Evolutionary conservation across 2,113 vertebrate genomes (phyloP).

Genomic region (Vulpes vulpes): DNA sequence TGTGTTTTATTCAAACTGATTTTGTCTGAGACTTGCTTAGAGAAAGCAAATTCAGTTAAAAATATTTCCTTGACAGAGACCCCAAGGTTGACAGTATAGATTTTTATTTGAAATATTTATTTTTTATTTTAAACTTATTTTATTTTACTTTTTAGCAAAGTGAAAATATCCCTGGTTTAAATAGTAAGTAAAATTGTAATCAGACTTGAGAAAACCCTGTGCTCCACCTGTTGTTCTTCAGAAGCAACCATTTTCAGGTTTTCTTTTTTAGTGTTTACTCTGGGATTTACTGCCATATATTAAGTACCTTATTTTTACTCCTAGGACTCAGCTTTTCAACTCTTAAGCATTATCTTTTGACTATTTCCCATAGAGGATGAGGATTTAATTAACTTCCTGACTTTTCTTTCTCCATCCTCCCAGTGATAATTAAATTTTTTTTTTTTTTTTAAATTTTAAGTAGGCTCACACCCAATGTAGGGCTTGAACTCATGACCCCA

Average conservation of each 20-base stretch:
- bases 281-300: background rate
- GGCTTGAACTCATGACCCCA: background rate
- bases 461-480: background rate
- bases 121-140: background rate
- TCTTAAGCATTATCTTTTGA: background rate
- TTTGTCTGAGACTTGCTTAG: background rate
- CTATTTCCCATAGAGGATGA: background rate
- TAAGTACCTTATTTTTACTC: background rate
- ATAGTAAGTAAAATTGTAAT: background rate
- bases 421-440: background rate
- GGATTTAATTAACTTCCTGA: background rate
- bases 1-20: background rate
- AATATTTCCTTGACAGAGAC: constrained; percentile 25
- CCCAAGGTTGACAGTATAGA: background rate
- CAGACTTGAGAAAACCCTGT: background rate
- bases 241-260: background rate
- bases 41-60: constrained; percentile 28
- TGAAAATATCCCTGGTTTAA: background rate
- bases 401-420: background rate
- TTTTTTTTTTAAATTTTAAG: background rate
- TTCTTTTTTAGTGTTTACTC: background rate
- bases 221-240: background rate
- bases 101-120: constrained; percentile 47
- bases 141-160: constrained; percentile 7
- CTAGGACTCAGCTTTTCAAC: background rate